phyloP scores from a whole-genome alignment of 2,113 vertebrate genomes.

The Pelecanoides urinatrix region DNA sequence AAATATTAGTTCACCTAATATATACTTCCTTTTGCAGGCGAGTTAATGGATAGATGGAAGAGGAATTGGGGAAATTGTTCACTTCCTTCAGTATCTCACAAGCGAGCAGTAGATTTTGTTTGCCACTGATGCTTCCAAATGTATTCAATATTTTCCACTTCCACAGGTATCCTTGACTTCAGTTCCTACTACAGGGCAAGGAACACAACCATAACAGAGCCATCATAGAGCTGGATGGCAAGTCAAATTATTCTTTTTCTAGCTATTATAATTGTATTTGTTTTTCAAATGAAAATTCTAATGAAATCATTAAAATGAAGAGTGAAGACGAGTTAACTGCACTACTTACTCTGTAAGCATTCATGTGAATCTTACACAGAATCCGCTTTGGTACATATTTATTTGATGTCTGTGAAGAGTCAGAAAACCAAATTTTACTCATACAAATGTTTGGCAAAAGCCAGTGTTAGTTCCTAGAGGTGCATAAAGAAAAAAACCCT shows the following conservation, averaged over 20 bases:
- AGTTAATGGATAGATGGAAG: background rate
- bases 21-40: background rate
- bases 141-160: background rate
- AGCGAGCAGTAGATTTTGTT: background rate
- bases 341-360: background rate
- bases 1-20: background rate
- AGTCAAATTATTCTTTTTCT: background rate
- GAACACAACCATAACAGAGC: background rate
- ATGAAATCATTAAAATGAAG: background rate
- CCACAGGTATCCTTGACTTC: background rate
- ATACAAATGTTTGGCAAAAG: background rate
- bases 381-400: background rate
- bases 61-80: background rate
- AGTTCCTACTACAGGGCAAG: background rate
- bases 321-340: background rate
- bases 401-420: background rate
- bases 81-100: background rate
- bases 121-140: background rate
- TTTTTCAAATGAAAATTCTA: background rate
- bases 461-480: background rate
- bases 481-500: fast-evolving
- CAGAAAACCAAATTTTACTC: background rate
- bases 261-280: background rate
- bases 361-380: background rate
- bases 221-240: background rate